Conservation (phyloP, 2,113 vertebrate genomes). For the Phocoena phocoena region DNA sequence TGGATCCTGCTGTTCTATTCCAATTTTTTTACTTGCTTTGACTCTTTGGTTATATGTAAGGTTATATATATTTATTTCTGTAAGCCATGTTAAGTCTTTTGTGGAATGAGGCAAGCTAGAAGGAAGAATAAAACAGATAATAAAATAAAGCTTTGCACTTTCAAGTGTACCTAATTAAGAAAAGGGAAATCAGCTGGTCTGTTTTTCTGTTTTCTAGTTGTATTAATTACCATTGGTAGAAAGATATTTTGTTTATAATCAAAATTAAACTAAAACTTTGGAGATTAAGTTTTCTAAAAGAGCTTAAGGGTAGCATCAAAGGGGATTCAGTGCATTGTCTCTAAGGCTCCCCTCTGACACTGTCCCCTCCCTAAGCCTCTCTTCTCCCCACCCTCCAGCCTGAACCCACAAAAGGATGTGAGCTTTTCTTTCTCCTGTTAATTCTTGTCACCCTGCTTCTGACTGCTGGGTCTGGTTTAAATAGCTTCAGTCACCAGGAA, state of each 20-base stretch:
- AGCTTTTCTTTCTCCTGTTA: not conserved
- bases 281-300: slow-evolving; percentile 77
- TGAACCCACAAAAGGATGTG: not conserved
- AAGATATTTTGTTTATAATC: slow-evolving; percentile 70
- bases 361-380: not conserved
- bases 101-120: not conserved
- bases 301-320: slow-evolving; percentile 71
- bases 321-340: slow-evolving; percentile 53
- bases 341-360: not conserved
- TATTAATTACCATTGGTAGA: slow-evolving; percentile 55
- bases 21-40: not conserved
- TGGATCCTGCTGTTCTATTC: not conserved
- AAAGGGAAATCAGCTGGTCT: not conserved
- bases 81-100: not conserved
- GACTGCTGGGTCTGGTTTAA: not conserved
- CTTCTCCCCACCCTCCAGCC: not conserved
- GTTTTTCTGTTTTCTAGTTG: slow-evolving; percentile 32
- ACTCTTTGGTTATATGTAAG: not conserved
- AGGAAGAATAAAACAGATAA: slow-evolving; percentile 46
- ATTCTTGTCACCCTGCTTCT: not conserved
- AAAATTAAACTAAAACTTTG: slow-evolving; percentile 78
- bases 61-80: not conserved
- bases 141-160: not conserved
- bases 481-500: not conserved
- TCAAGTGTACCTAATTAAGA: not conserved